Percentiles rank a stretch among this genome's conserved stretches.
Evolutionary conservation across 2,888 invertebrate species (phyloP).

Genomic region (Camptogramma bilineatum): DNA sequence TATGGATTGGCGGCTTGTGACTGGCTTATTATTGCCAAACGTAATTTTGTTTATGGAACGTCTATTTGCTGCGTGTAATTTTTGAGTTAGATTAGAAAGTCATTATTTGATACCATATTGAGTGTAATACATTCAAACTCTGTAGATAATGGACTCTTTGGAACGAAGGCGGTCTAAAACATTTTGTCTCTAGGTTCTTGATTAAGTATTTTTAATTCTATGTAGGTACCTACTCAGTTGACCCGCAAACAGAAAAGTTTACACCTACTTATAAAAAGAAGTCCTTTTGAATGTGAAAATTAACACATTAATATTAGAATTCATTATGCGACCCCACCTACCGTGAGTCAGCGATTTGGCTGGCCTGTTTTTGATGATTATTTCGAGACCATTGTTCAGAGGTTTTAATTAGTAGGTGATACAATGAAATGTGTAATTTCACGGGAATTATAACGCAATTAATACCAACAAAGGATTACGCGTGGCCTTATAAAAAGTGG

Average conservation of each 20-base stretch:
- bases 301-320: slow-evolving; percentile 33
- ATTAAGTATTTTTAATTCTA: too few species aligned
- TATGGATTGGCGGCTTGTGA: not conserved
- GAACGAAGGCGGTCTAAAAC: too few species aligned
- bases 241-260: too few species aligned
- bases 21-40: not conserved
- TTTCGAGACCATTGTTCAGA: slow-evolving; percentile 63
- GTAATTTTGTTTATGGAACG: not conserved
- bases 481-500: not conserved
- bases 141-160: too few species aligned
- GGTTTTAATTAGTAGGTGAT: slow-evolving; percentile 67
- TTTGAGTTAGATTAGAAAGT: too few species aligned
- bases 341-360: slow-evolving; percentile 27
- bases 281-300: slow-evolving; percentile 13
- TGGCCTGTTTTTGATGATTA: slow-evolving; percentile 22
- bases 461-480: slow-evolving; percentile 35
- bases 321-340: slow-evolving; percentile 40
- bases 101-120: too few species aligned
- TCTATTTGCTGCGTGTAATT: too few species aligned
- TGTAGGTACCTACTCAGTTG: too few species aligned
- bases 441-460: slow-evolving; percentile 72
- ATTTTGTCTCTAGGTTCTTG: too few species aligned
- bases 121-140: too few species aligned
- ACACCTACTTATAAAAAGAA: not conserved
- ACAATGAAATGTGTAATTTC: slow-evolving; percentile 67